These are phyloP conservation scores for Cheilosia vulpina DNA, from an alignment of 2,888 invertebrate genomes.

Conservation along the genomic window DNA sequence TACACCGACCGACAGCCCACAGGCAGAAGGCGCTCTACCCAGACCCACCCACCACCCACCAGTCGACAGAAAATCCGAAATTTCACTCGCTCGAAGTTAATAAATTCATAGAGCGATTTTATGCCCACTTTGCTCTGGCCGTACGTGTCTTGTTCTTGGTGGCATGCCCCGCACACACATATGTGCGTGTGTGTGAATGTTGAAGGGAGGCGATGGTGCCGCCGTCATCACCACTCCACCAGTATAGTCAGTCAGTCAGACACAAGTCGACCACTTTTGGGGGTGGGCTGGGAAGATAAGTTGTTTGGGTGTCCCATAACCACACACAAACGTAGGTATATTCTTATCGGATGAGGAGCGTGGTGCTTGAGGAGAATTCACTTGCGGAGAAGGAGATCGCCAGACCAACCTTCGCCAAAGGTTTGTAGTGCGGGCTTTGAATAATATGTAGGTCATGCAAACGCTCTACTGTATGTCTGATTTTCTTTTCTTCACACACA, in stretches of 20 bases:
- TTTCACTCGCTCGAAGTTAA: conserved; percentile 72
- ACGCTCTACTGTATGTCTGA: conserved; percentile 5
- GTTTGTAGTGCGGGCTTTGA: conserved; percentile 48
- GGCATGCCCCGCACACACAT: conserved; percentile 28
- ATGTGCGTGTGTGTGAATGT: conserved; percentile 18
- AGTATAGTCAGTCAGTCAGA: conserved; percentile 65
- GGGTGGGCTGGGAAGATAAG: conserved; percentile 59
- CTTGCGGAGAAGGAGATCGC: conserved; percentile 32
- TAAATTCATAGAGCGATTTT: conserved; percentile 75
- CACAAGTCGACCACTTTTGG: conserved; percentile 52
- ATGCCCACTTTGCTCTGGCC: conserved; percentile 70
- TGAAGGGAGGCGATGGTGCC: conserved; percentile 42
- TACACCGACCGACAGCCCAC: conserved; percentile 17
- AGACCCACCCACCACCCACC: conserved; percentile 1
- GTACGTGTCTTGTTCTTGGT: conserved; percentile 65
- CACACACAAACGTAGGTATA: conserved; percentile 21
- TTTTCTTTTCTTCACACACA: conserved; percentile 42
- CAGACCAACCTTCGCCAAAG: conserved; percentile 51
- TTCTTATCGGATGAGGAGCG: conserved; percentile 46
- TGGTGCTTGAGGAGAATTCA: conserved; percentile 54
- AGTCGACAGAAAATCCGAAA: conserved; percentile 61
- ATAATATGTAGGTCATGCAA: conserved; percentile 72
- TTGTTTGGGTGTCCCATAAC: conserved; percentile 63
- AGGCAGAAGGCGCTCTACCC: conserved; percentile 18
- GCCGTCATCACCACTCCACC: conserved; percentile 62